Conservation (phyloP, 2,113 vertebrate species). For the Setophaga petechia region DNA sequence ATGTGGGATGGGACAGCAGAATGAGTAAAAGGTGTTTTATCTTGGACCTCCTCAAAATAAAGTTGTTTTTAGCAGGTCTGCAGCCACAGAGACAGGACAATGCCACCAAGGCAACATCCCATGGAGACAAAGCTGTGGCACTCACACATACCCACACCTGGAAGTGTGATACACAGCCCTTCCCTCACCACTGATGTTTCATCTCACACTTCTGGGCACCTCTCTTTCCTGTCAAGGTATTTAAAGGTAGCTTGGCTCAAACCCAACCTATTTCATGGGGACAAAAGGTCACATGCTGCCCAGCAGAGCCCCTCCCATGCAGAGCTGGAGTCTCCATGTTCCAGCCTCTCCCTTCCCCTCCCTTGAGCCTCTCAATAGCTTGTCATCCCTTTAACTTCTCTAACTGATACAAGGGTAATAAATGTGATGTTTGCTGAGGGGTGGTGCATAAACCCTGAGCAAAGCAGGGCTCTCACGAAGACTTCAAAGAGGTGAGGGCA, state of each 20-base stretch:
- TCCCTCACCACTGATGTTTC: background rate
- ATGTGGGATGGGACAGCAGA: background rate
- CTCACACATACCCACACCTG: background rate
- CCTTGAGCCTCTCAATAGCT: background rate
- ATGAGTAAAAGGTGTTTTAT: background rate
- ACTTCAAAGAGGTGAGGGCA: background rate
- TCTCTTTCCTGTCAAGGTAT: background rate
- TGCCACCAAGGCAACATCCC: background rate
- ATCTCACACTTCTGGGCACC: background rate
- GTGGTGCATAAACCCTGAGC: background rate
- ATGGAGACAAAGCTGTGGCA: background rate
- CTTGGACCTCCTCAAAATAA: background rate
- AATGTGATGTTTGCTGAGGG: background rate
- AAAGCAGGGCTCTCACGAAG: background rate
- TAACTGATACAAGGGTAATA: background rate
- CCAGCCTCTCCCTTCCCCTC: background rate
- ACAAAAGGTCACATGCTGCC: background rate
- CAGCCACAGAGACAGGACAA: background rate
- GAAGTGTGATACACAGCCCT: background rate
- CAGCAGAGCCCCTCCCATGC: background rate
- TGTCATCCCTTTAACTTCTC: background rate
- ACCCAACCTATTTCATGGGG: background rate
- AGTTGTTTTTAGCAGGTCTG: background rate
- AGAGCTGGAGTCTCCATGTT: background rate
- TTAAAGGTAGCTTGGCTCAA: background rate